Base-by-base conservation (phyloP, 2,888 invertebrate genomes). In the Schizotus pectinicornis region DNA sequence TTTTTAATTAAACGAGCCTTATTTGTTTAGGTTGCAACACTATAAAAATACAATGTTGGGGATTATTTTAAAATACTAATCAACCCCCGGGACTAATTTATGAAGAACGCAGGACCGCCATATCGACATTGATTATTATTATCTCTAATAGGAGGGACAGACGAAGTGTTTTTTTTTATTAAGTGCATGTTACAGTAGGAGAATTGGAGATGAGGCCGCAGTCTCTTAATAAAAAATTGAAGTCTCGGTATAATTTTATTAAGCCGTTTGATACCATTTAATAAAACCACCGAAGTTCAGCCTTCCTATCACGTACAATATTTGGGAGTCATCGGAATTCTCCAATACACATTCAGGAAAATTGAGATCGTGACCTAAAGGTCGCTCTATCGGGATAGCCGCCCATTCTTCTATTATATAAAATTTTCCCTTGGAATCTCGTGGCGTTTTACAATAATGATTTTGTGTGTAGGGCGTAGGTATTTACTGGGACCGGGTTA, bases 261-360 rank as follows among this genome's bases (percentile, higher is more conserved):
- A 51, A 38, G 56, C 38, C 32, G 50, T 56, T 49, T 33, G 41
- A 45, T 45, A 14, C 33, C 53, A 46, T 69, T 67, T 69, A 68
- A 68, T 69, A 69, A 62, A 62, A 62, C 61, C 67, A 41, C 61
- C 57, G 56, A 63, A 69, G 65, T 70, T 65, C 63, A 56, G 65
- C 56, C 65, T 72, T 74, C 73, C 65, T 67, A 73, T 76, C 76
- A 77, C 76, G 77, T 77, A 74, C 74, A 69, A 74, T 71, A 75
- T 75, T 76, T 69, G 70, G 64, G 67, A 69, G 72, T 73, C 72
- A 75, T 75, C 72, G 74, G 72, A 73, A 73, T 77, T 77, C 73
- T 72, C 74, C 76, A 73, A 75, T 76, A 77, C 71, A 73, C 74
- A 73, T 77, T 73, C 71, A 61, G 67, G 72, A 70, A 74, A 75